Base-by-base conservation (phyloP, 2,888 invertebrate genomes). In the Xylota sylvarum region DNA sequence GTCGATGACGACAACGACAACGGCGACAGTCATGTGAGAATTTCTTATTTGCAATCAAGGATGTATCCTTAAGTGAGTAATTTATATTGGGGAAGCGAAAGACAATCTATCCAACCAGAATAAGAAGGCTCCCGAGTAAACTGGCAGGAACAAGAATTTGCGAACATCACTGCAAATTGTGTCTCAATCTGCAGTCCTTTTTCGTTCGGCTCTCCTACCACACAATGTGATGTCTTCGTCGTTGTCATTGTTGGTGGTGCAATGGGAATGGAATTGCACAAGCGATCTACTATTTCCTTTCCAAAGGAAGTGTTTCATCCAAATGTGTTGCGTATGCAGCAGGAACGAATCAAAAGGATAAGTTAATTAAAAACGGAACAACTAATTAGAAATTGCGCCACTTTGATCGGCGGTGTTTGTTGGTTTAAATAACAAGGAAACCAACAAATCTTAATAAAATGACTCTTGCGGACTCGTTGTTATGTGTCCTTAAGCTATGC, bases 61-160 rank as follows among this genome's bases (percentile, higher is more conserved):
- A 87, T 87, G 87, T 87, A 87, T 87, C 87, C 87, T 87, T 87
- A 87, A 87, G 87, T 87, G 87, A 87, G 87, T 87, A 87, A 83
- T 87, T 87, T 87, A 87, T 87, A 87, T 87, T 83, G 74, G 78
- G 87, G 87, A 81, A 87, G 78, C 87, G 74, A 87, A 83, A 82
- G 83, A 83, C 87, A 87, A 87, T 87, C 82, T 87, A 87, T 87
- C 87, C 87, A 87, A 83, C 78, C 87, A 65, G 82, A 87, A 87
- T 87, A 87, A 87, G 87, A 87, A 87, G 82, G 78, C 83, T 87
- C 87, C 79, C 83, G 77, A 87, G 87, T 78, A 76, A 87, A 87
- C 82, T 87, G 87, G 82, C 87, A 87, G 87, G 87, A 87, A 87
- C 87, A 87, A 79, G 87, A 87, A 87, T 87, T 87, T 83, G 78